Percentiles rank a stretch among this genome's conserved stretches.
Conservation (phyloP, 2,797 vertebrate genomes). For the Halcyon chelicuti region DNA sequence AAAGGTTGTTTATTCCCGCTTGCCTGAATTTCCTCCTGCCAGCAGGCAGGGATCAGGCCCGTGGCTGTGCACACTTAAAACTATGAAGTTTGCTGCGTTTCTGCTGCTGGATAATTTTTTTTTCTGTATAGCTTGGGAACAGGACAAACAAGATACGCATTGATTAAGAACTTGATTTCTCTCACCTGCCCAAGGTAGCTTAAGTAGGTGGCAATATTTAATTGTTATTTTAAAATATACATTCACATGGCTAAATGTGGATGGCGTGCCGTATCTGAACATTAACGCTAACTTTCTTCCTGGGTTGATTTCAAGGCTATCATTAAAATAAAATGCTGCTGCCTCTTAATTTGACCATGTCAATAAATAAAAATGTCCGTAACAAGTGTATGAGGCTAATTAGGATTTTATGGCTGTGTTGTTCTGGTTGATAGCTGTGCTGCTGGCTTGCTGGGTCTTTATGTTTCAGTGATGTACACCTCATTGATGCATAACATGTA, state of each 20-base stretch:
- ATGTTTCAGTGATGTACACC: conserved; percentile 62
- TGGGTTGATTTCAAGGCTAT: conserved; percentile 43
- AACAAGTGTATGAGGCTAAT: conserved; percentile 64
- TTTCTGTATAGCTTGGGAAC: background rate
- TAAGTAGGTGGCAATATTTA: background rate
- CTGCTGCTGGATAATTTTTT: background rate
- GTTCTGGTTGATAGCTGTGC: conserved; percentile 56
- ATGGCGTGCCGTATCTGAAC: background rate
- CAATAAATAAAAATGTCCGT: conserved; percentile 68
- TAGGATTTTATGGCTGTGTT: conserved; percentile 69
- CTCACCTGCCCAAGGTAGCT: background rate
- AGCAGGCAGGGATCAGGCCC: background rate
- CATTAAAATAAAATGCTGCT: conserved; percentile 59
- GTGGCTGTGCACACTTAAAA: background rate
- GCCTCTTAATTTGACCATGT: conserved; percentile 65
- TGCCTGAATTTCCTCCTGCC: background rate
- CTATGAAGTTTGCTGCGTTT: background rate
- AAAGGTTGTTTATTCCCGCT: background rate
- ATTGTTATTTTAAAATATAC: conserved; percentile 10
- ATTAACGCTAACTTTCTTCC: conserved; percentile 39
- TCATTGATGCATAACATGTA: conserved; percentile 62
- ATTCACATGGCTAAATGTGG: background rate
- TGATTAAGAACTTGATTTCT: background rate
- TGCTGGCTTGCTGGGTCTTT: conserved; percentile 54
- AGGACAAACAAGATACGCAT: background rate